Conservation (phyloP, 1,140 invertebrate genomes). For the Dolichoris vasculosae region DNA sequence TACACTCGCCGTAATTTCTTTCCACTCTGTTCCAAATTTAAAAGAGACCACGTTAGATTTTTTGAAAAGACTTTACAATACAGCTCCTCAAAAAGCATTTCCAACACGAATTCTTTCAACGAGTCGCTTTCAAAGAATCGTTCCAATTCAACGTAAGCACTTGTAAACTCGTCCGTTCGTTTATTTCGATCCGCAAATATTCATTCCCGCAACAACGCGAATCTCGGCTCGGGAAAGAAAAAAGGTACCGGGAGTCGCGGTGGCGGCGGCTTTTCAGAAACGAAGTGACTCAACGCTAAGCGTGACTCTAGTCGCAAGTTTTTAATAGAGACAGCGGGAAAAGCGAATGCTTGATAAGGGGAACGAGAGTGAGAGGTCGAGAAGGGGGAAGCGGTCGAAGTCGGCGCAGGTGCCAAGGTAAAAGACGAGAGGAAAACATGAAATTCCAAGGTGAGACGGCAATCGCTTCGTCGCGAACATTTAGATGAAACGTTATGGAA, state of each 20-base stretch:
- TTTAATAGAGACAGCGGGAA: constrained; percentile 25
- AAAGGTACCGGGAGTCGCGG: too few species aligned
- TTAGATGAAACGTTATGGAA: constrained; percentile 25
- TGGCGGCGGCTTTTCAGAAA: background rate
- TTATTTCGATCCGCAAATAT: background rate
- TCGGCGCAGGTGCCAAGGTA: constrained; percentile 36
- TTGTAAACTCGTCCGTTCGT: background rate
- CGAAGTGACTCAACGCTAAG: constrained; percentile 15
- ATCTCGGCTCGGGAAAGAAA: background rate
- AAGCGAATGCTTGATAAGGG: background rate
- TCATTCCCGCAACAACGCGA: background rate
- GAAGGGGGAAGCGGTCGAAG: background rate
- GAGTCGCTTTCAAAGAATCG: background rate
- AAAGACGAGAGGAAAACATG: constrained; percentile 40
- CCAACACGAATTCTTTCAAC: background rate
- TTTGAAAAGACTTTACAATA: background rate
- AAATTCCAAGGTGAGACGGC: constrained; percentile 45
- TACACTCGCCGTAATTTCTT: background rate
- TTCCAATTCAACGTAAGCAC: background rate
- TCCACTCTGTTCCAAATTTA: background rate
- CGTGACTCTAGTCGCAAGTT: background rate
- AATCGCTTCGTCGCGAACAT: constrained; percentile 1
- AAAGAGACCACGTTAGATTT: background rate
- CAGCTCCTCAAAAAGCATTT: background rate
- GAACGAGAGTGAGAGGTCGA: constrained; percentile 7